phyloP scores from a whole-genome alignment of 2,113 vertebrate species.

The Strix uralensis region DNA sequence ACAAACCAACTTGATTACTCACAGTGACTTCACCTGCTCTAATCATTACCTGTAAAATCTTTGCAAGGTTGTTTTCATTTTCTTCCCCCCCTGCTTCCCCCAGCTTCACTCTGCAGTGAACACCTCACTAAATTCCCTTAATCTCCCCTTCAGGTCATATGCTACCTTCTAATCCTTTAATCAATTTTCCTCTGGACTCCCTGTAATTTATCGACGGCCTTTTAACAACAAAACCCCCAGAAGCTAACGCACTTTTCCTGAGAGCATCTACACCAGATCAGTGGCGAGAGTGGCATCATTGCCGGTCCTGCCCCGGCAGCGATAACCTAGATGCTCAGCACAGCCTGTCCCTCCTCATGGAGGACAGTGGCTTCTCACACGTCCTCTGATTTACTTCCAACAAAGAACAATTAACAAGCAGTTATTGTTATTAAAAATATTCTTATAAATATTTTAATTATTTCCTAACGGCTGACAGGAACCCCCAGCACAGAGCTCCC shows the following conservation, averaged over 20 bases:
- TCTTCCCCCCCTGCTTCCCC: not conserved
- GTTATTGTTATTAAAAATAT: not conserved
- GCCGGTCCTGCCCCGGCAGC: rapidly evolving
- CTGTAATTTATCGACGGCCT: conserved; percentile 17
- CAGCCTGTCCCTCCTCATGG: not conserved
- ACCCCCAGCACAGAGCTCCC: not conserved
- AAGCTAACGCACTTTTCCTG: not conserved
- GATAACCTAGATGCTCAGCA: not conserved
- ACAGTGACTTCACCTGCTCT: not conserved
- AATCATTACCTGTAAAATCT: not conserved
- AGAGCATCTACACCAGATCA: not conserved
- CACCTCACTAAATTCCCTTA: conserved; percentile 8
- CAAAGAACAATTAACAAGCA: not conserved
- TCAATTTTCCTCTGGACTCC: conserved; percentile 18
- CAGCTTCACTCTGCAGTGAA: rapidly evolving
- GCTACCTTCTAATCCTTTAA: conserved; percentile 28
- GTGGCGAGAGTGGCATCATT: rapidly evolving
- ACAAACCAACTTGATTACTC: not conserved
- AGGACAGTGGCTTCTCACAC: not conserved
- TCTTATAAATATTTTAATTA: not conserved
- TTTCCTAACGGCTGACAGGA: not conserved
- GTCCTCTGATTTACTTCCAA: not conserved
- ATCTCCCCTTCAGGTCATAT: conserved; percentile 12
- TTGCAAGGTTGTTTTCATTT: not conserved
- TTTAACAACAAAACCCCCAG: not conserved